Evolutionary conservation across 64 coral and sea anemone species (phyloP).

Genomic region (Cladopsammia gracilis): DNA sequence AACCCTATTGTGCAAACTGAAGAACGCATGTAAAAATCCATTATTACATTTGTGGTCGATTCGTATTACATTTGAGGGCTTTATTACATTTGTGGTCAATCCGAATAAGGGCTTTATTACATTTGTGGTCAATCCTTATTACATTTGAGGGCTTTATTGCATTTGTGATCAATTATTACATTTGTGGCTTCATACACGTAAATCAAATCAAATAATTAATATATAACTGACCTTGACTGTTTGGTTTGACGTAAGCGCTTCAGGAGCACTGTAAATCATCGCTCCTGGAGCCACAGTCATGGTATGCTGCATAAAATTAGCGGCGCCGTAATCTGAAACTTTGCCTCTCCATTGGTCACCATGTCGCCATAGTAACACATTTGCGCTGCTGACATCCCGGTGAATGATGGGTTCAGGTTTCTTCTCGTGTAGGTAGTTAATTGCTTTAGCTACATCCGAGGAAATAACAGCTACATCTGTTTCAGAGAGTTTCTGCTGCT

Average conservation of each 20-base stretch:
- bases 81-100: too few species aligned
- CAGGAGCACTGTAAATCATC: conserved; percentile 40
- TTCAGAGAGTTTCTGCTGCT: not conserved
- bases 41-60: too few species aligned
- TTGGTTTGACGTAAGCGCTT: conserved; percentile 28
- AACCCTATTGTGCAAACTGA: too few species aligned
- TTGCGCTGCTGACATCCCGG: conserved; percentile 58
- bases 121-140: too few species aligned
- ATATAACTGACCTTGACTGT: conserved; percentile 39
- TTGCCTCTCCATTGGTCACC: conserved; percentile 40
- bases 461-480: conserved; percentile 8
- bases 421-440: conserved; percentile 41
- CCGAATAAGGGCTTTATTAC: too few species aligned
- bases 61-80: too few species aligned
- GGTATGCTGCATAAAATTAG: conserved; percentile 20
- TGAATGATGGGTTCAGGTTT: conserved; percentile 46
- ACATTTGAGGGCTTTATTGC: too few species aligned
- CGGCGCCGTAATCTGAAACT: conserved; percentile 73
- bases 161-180: too few species aligned
- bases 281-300: conserved; percentile 46
- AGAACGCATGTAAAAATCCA: too few species aligned
- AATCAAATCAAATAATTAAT: not conserved
- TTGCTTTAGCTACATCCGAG: conserved; percentile 1
- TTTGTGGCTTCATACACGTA: too few species aligned
- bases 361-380: conserved; percentile 64